Conservation (phyloP, 2,797 vertebrate species). For the Esox lucius region DNA sequence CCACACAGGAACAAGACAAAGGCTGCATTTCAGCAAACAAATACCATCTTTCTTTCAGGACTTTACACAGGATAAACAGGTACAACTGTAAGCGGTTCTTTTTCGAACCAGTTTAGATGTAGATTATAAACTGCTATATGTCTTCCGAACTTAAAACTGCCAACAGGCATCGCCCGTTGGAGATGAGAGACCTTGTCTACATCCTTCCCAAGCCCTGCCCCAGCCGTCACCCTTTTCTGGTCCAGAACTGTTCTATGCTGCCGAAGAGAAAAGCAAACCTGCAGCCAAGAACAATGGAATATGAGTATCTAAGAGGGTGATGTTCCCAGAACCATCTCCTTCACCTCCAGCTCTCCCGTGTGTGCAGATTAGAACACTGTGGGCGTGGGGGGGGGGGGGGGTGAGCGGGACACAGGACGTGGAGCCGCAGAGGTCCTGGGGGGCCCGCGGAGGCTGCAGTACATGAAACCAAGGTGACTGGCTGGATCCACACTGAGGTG, state of each 20-base stretch:
- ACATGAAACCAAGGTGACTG: conserved; percentile 7
- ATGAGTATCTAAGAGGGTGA: conserved; percentile 35
- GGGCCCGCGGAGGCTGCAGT: background rate
- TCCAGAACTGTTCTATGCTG: conserved; percentile 37
- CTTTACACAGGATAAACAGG: no score
- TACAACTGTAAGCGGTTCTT: no score
- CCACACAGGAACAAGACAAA: no score
- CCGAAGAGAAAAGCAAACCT: conserved; percentile 33
- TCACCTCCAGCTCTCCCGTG: conserved; percentile 36
- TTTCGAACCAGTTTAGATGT: no score
- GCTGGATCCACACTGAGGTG: background rate
- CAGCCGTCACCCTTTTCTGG: conserved; percentile 32
- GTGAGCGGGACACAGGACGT: background rate
- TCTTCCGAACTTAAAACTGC: no score
- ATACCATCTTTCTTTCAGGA: no score
- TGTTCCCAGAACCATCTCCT: conserved; percentile 57
- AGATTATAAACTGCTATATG: no score
- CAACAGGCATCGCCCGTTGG: no score
- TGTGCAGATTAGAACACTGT: conserved; percentile 29
- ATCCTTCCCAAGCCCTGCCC: conserved; percentile 42
- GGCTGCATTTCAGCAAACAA: no score
- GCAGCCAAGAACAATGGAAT: conserved; percentile 46
- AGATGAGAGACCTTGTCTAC: no score
- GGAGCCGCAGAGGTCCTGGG: background rate
- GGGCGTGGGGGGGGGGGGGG: background rate